Base-by-base conservation (phyloP, 2,797 vertebrate genomes). In the Cuniculus paca region DNA sequence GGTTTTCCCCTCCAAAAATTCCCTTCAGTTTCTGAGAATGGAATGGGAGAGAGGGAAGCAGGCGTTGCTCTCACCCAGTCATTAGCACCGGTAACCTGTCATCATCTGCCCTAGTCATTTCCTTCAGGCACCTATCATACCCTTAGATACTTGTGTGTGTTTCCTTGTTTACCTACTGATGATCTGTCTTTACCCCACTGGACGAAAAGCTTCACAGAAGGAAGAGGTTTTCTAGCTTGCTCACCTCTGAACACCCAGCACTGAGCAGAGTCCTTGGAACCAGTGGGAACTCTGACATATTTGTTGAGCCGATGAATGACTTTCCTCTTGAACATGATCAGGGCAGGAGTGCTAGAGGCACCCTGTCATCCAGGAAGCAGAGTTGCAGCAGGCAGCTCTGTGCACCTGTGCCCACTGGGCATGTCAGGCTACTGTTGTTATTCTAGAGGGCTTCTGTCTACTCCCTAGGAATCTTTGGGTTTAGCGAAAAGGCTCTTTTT, bases 401-500 rank as follows among this genome's bases (percentile, higher is more conserved):
- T 3, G 2, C 16, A n/a, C 48, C 17, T 11, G 11, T 0, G 7
- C 54, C 90, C 48, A 0, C 3, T 8, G 6, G 17, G 12, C 77
- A 17, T 0, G 0, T 26, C 93, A n/a, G 52, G 5, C 54, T 75
- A 34, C n/a, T 63, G 2, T 26, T 45, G 26, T 58, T 50, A 31
- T 83, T 60, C 42, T 34, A 52, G 22, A 70, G 24, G 34, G 6
- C 52, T 88, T 42, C 19, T 16, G 3, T 65, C 68, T 60, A 31
- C 52, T 82, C 17, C 61, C 42, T 36, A 42, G 48, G 17, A 90
- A 65, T 77, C 63, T 88, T 65, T 68, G 75, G 34, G 75, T 74
- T 94, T 92, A 83, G 61, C 77, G 34, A 90, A 56, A 77, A 80
- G 14, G 22, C 12, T 79, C 31, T 60, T 48, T 24, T 91, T 89